These are phyloP conservation scores for Cataglyphis livida DNA, from an alignment of 2,888 invertebrate species.

Conservation along the genomic window DNA sequence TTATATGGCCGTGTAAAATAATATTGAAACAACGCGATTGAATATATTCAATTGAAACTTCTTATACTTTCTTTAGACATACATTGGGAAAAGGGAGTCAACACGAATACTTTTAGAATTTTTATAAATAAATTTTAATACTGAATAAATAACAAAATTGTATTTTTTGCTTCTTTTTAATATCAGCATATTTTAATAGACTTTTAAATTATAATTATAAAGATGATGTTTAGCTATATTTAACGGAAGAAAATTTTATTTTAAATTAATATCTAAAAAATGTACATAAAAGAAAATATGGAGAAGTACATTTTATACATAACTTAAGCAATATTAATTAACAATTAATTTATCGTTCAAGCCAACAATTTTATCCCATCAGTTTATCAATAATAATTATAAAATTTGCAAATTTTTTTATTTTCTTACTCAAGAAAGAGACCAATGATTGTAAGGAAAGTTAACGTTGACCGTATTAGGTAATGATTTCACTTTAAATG, in stretches of 20 bases:
- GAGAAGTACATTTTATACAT: background rate
- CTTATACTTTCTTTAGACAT: background rate
- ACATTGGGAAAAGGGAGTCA: background rate
- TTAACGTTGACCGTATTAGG: conserved; percentile 21
- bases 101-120: background rate
- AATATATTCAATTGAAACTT: background rate
- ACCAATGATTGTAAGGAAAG: background rate
- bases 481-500: conserved; percentile 17
- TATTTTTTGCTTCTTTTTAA: background rate
- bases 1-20: background rate
- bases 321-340: background rate
- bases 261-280: background rate
- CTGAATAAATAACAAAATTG: background rate
- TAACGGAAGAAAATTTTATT: background rate
- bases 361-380: background rate
- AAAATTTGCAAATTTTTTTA: background rate
- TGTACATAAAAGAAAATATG: background rate
- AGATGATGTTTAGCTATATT: background rate
- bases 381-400: background rate
- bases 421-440: background rate
- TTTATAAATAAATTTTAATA: conserved; percentile 11
- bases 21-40: background rate
- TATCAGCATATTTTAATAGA: background rate
- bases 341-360: background rate
- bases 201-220: background rate